Percentiles rank a stretch among this genome's conserved stretches.
These are phyloP conservation scores for Rhinoptilus africanus DNA, from an alignment of 2,113 vertebrate genomes.

Conservation along the genomic window DNA sequence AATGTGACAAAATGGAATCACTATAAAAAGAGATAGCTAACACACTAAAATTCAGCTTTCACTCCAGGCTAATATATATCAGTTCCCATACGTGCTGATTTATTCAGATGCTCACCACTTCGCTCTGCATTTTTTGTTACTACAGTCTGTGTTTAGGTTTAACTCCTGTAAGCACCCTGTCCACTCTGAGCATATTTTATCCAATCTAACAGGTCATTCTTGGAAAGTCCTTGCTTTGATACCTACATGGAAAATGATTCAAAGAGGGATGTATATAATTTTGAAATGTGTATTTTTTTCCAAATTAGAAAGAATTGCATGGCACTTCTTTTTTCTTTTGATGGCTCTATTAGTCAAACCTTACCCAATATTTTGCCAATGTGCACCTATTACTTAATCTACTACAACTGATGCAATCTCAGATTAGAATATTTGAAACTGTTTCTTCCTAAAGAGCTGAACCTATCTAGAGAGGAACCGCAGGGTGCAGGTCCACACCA, in stretches of 20 bases:
- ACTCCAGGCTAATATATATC: neutral
- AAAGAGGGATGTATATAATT: neutral
- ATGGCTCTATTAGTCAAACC: neutral
- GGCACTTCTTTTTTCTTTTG: neutral
- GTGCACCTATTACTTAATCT: neutral
- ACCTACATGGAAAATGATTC: neutral
- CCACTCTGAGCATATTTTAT: neutral
- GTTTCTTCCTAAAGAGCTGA: neutral
- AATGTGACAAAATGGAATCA: slow-evolving; percentile 19
- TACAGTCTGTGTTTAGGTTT: neutral
- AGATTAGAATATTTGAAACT: neutral
- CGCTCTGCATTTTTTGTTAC: neutral
- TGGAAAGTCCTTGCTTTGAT: neutral
- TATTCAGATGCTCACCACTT: neutral
- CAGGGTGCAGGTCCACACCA: neutral
- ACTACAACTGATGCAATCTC: neutral
- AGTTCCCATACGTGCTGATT: neutral
- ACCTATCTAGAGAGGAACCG: neutral
- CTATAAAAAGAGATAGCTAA: slow-evolving; percentile 7
- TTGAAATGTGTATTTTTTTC: neutral
- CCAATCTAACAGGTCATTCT: fast-evolving
- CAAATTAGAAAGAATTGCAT: neutral
- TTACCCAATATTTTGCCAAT: neutral
- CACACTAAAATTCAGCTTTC: slow-evolving; percentile 13
- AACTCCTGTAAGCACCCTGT: neutral